Conservation (phyloP, 2,113 vertebrate species). For the Tichodroma muraria region DNA sequence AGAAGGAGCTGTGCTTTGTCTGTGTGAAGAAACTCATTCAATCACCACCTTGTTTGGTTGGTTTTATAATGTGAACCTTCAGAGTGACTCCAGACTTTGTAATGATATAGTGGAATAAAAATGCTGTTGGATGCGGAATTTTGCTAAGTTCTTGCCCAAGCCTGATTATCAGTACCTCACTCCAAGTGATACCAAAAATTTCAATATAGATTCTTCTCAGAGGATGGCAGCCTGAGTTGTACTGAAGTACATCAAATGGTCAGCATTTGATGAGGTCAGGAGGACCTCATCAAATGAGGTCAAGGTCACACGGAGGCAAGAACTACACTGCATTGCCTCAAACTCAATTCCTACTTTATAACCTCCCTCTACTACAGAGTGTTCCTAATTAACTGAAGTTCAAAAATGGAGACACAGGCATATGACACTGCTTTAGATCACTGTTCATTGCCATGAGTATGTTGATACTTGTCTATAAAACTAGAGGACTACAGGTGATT, state of each 20-base stretch:
- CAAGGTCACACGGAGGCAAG: background rate
- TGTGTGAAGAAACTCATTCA: background rate
- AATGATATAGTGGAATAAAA: background rate
- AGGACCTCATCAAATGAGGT: no score
- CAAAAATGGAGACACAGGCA: background rate
- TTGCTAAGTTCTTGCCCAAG: background rate
- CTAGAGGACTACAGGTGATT: background rate
- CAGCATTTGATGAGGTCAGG: no score
- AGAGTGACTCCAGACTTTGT: background rate
- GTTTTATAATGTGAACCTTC: background rate
- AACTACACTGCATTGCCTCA: background rate
- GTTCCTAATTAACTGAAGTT: background rate
- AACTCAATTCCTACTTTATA: background rate
- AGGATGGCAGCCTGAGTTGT: background rate
- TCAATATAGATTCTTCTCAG: background rate
- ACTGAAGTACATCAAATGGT: background rate
- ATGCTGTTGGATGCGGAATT: fast-evolving
- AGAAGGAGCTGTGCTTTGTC: background rate
- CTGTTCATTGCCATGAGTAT: background rate
- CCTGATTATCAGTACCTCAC: background rate
- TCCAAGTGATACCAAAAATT: background rate
- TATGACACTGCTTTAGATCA: background rate
- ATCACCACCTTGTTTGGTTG: background rate
- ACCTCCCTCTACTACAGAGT: background rate
- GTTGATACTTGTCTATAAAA: background rate